These are phyloP conservation scores for Ypsolopha sequella DNA, from an alignment of 2,888 invertebrate genomes.

Conservation along the genomic window DNA sequence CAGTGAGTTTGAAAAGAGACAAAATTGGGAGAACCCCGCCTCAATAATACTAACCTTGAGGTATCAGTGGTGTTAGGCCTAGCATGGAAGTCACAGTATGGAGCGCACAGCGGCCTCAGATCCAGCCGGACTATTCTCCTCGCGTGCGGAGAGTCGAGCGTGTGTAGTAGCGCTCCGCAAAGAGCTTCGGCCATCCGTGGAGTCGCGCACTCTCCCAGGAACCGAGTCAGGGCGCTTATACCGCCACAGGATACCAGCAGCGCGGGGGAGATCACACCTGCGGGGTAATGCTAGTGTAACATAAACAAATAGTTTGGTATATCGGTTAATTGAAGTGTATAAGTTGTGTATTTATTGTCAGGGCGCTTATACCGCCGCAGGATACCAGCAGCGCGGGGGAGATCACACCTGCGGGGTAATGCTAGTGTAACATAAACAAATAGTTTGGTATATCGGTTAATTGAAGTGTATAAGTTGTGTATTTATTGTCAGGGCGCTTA, in stretches of 20 bases:
- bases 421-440: too few relatives aligned
- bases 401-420: too few relatives aligned
- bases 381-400: too few relatives aligned
- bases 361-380: too few relatives aligned
- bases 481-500: too few relatives aligned
- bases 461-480: too few relatives aligned
- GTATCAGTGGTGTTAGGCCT: slow-evolving; percentile 78
- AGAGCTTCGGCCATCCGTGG: slow-evolving; percentile 92
- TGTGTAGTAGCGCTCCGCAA: slow-evolving; percentile 86
- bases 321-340: not conserved
- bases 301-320: not conserved
- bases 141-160: slow-evolving; percentile 87
- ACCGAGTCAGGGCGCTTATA: slow-evolving; percentile 84
- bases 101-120: slow-evolving; percentile 86
- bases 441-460: too few relatives aligned
- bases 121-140: slow-evolving; percentile 82
- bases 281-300: not conserved
- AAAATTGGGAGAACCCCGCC: too few relatives aligned
- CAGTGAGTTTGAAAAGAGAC: too few relatives aligned
- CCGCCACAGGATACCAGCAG: slow-evolving; percentile 86
- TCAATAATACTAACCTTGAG: slow-evolving; percentile 68
- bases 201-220: slow-evolving; percentile 87
- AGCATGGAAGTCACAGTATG: slow-evolving; percentile 93
- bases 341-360: too few relatives aligned
- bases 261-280: slow-evolving; percentile 85